Percentiles rank a stretch among this genome's conserved stretches.
Evolutionary conservation across 2,797 vertebrate species (phyloP).

Genomic region (Carcharodon carcharias): DNA sequence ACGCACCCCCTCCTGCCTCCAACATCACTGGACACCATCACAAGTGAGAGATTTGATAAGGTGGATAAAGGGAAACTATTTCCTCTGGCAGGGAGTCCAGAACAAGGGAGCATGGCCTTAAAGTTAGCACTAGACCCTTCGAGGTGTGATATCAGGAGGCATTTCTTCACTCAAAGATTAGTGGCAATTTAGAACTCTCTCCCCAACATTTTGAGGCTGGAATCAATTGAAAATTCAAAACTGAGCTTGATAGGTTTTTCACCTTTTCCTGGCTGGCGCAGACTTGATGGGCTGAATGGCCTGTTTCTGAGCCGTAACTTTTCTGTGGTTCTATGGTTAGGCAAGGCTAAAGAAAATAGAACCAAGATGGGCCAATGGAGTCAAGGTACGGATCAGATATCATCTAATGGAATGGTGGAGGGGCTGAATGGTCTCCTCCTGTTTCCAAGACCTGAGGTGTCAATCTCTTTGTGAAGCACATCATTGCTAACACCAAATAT

Average conservation of each 20-base stretch:
- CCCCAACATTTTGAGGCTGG: not conserved
- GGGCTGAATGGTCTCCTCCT: too few species aligned
- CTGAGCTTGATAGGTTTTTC: not conserved
- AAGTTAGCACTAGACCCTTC: not conserved
- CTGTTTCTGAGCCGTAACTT: too few species aligned
- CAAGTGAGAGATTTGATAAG: not conserved
- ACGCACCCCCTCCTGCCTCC: too few species aligned
- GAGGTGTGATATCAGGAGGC: not conserved
- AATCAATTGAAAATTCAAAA: not conserved
- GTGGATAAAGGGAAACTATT: not conserved
- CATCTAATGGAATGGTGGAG: not conserved
- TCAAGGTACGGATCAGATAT: not conserved
- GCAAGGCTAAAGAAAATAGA: not conserved
- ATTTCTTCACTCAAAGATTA: not conserved
- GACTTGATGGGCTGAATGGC: too few species aligned
- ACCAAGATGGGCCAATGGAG: not conserved
- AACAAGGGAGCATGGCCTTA: not conserved
- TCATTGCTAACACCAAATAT: not conserved
- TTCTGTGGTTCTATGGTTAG: too few species aligned
- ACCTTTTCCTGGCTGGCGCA: too few species aligned
- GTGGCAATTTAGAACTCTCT: not conserved
- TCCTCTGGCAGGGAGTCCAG: not conserved
- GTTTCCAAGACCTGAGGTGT: not conserved
- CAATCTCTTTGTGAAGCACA: too few species aligned
- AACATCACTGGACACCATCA: too few species aligned